These are phyloP conservation scores for Ariolimax columbianus DNA, from an alignment of 2,888 invertebrate genomes.

Conservation along the genomic window DNA sequence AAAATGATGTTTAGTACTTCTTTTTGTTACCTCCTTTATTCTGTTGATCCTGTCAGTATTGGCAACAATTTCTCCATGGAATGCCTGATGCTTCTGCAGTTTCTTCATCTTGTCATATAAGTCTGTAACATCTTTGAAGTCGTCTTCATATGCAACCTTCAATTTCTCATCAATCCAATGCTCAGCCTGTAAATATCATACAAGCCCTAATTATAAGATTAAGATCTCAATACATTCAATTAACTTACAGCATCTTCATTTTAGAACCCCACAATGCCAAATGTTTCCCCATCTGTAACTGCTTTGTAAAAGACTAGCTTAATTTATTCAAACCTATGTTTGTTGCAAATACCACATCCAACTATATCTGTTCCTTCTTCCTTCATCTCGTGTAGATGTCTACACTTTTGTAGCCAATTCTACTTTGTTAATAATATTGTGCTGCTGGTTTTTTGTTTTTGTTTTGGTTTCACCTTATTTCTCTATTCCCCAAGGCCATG, in stretches of 20 bases:
- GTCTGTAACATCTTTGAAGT: conserved; percentile 86
- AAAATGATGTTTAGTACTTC: background rate
- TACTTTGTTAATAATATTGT: too few relatives aligned
- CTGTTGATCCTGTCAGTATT: conserved; percentile 89
- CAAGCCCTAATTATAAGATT: background rate
- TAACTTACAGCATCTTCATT: background rate
- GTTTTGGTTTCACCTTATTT: too few relatives aligned
- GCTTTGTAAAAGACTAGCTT: too few relatives aligned
- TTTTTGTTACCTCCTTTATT: conserved; percentile 82
- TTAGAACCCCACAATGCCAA: too few relatives aligned
- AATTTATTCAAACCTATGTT: too few relatives aligned
- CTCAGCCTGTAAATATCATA: conserved; percentile 82
- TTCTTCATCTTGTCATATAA: conserved; percentile 92
- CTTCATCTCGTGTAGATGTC: too few relatives aligned
- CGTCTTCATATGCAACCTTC: conserved; percentile 89
- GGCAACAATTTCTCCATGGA: conserved; percentile 80
- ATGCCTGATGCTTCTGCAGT: conserved; percentile 81
- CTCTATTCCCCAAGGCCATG: too few relatives aligned
- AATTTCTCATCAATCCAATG: conserved; percentile 95
- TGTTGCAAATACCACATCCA: too few relatives aligned
- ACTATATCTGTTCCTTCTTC: too few relatives aligned
- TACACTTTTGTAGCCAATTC: too few relatives aligned
- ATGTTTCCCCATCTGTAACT: too few relatives aligned
- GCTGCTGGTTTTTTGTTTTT: too few relatives aligned
- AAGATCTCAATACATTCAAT: background rate